Evolutionary conservation across 2,797 vertebrate genomes (phyloP).

Genomic region (Megalops cyprinoides): DNA sequence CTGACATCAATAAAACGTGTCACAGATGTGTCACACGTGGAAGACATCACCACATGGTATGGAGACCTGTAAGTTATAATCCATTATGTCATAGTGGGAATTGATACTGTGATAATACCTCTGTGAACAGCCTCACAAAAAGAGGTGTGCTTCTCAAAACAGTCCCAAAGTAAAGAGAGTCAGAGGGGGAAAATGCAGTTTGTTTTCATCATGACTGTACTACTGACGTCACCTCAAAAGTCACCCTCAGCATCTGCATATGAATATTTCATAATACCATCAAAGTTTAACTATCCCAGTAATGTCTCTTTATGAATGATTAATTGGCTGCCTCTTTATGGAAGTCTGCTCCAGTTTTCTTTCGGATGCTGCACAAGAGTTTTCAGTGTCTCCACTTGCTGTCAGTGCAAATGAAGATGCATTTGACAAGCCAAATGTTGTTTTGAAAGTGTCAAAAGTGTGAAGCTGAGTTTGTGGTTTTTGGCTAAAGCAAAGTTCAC

Average conservation of each 20-base stretch:
- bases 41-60: neutral
- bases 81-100: neutral
- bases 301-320: constrained; percentile 46
- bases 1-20: neutral
- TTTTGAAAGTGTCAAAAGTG: neutral
- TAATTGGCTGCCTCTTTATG: constrained; percentile 17
- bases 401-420: neutral
- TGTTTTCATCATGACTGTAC: neutral
- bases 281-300: constrained; percentile 37
- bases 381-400: neutral
- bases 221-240: neutral
- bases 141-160: neutral
- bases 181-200: neutral
- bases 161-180: neutral
- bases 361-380: neutral
- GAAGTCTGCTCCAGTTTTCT: constrained; percentile 30
- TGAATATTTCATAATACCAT: constrained; percentile 55
- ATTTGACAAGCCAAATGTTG: neutral
- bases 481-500: neutral
- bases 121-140: neutral
- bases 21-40: neutral
- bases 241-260: constrained; percentile 10
- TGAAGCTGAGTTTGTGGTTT: neutral
- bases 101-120: neutral
- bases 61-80: neutral